These are phyloP conservation scores for Phthorimaea operculella DNA, from an alignment of 1,140 invertebrate genomes.

Conservation along the genomic window DNA sequence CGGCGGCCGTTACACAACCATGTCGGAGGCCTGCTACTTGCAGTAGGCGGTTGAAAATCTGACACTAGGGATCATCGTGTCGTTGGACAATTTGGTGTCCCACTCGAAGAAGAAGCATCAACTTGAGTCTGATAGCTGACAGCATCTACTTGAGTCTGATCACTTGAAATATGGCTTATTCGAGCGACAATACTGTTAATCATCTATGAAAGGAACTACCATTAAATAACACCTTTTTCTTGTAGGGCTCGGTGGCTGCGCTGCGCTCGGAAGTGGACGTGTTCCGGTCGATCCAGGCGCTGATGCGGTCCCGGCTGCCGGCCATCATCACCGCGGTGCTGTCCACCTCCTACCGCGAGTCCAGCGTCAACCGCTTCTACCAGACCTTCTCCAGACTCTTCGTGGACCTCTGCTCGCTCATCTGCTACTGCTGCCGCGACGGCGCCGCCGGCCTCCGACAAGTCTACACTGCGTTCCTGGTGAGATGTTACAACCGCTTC, in stretches of 20 bases:
- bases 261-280: constrained; percentile 26
- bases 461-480: constrained; percentile 19
- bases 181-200: too few species aligned
- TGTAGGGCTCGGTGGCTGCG: constrained; percentile 18
- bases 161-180: too few species aligned
- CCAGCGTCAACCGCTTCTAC: constrained; percentile 28
- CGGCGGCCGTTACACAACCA: too few species aligned
- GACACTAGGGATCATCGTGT: too few species aligned
- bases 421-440: constrained; percentile 27
- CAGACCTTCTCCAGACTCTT: constrained; percentile 26
- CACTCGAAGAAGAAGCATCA: too few species aligned
- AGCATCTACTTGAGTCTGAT: too few species aligned
- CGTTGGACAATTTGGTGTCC: too few species aligned
- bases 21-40: too few species aligned
- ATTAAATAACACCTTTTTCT: constrained; percentile 1
- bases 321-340: constrained; percentile 21
- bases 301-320: constrained; percentile 25
- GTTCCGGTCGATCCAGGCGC: constrained; percentile 24
- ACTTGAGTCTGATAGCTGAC: too few species aligned
- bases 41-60: too few species aligned
- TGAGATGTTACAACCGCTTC: constrained; percentile 20
- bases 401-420: constrained; percentile 31
- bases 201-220: too few species aligned
- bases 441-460: constrained; percentile 23
- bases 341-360: constrained; percentile 12